phyloP scores from a whole-genome alignment of 2,113 vertebrate genomes.

The Alouatta palliata region DNA sequence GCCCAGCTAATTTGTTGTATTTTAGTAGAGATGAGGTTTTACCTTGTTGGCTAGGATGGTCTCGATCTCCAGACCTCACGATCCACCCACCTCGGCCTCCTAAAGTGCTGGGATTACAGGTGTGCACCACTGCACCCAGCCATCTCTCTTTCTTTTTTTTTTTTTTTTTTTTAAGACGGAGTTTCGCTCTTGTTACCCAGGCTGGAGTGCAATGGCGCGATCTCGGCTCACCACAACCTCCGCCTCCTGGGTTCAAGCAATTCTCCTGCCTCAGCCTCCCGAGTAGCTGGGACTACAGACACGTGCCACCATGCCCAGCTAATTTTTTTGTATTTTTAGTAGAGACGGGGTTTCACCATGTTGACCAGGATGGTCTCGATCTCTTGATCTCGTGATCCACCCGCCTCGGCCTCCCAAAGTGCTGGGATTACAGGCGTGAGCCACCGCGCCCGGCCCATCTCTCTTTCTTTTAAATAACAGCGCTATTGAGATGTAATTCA shows the following conservation, averaged over 20 bases:
- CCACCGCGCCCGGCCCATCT: too few species aligned
- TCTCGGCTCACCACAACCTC: too few species aligned
- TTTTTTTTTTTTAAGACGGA: neutral
- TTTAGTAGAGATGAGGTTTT: neutral
- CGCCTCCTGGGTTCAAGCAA: too few species aligned
- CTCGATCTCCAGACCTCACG: neutral
- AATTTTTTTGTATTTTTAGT: too few species aligned
- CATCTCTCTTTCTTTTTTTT: neutral
- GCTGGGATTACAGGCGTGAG: neutral
- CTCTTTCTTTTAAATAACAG: neutral
- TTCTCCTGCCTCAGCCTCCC: too few species aligned
- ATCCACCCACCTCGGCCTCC: neutral
- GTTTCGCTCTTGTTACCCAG: neutral
- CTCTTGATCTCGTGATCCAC: neutral
- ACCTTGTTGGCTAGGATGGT: neutral
- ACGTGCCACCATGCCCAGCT: rapidly evolving
- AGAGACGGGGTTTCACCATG: neutral
- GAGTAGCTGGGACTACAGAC: too few species aligned
- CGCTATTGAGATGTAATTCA: neutral
- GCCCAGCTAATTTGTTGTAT: too few species aligned
- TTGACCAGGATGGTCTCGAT: neutral
- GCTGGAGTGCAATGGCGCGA: too few species aligned
- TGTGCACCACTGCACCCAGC: neutral
- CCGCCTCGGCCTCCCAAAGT: neutral
- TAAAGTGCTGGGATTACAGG: neutral